Percentiles rank a stretch among this genome's conserved stretches.
Conservation (phyloP, 1,140 invertebrate genomes). For the Ceratosolen solmsi region DNA sequence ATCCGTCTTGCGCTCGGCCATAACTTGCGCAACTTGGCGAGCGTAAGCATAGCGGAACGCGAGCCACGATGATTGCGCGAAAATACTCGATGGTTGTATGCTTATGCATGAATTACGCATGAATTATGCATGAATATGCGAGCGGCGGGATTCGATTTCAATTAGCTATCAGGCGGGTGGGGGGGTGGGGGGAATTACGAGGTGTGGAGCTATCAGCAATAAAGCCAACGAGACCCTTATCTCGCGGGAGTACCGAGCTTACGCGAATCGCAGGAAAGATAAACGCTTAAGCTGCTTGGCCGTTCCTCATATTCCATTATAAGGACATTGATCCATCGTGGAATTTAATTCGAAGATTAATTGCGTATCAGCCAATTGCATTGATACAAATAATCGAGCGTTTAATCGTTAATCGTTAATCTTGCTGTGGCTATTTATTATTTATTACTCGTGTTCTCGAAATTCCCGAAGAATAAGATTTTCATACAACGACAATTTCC, state of each 20-base stretch:
- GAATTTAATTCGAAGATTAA: no score
- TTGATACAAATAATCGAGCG: no score
- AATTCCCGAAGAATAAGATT: no score
- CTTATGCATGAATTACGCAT: not conserved
- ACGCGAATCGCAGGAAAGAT: not conserved
- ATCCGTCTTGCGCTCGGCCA: not conserved
- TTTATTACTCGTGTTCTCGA: no score
- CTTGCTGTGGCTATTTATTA: no score
- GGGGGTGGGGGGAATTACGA: slow-evolving; percentile 5
- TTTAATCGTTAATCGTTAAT: no score
- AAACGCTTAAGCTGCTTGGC: no score
- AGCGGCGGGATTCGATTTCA: slow-evolving; percentile 37
- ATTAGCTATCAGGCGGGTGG: slow-evolving; percentile 4
- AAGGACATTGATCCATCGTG: not conserved
- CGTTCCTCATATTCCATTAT: not conserved
- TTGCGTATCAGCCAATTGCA: no score
- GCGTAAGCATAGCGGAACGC: not conserved
- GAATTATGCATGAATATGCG: slow-evolving; percentile 37
- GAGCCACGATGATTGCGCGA: slow-evolving; percentile 18
- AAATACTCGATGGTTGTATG: not conserved
- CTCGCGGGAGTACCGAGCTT: not conserved
- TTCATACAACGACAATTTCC: no score
- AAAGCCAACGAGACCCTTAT: not conserved
- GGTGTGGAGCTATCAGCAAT: not conserved
- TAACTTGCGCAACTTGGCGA: not conserved